Evolutionary conservation across 2,113 vertebrate genomes (phyloP), one percentile per base, ranked within the genome.

Genomic region (Nyctibius bracteatus): DNA sequence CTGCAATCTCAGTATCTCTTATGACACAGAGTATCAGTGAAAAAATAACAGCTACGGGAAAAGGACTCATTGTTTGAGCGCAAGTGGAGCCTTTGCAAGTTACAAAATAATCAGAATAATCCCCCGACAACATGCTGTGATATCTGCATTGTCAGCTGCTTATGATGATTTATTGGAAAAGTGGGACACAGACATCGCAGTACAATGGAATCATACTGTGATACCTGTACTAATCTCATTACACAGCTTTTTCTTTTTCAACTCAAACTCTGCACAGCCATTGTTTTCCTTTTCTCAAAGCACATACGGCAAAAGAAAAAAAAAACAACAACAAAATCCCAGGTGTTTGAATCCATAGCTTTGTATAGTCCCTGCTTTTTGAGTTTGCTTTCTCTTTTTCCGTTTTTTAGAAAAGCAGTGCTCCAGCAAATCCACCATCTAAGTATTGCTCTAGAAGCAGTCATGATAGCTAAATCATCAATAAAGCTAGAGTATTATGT

Each of bases 101-200:
- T 47, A 62, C 61, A 85, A 63, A 94, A 67, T 78, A 73, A 78
- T 62, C 83, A 74, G 55, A 92, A 78, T 86, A 88, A 91, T 88
- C 86, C 65, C 72, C 86, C 86, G 83, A 73, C 86, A 81, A 43
- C 83, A 91, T n/a, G 47, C 86, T 91, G 94, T 0, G 59, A 81
- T 96, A 88, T 92, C 86, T 96, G 91, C 83, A 88, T 95, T 97
- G 91, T 92, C 95, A 95, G 89, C 81, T 95, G 75, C 67, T 95
- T 97, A 96, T 83, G 83, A 80, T 70, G 67, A 96, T 78, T 89
- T 94, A 86, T 47, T 84, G 68, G 83, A 81, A 86, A 74, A 84
- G 19, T 78, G 83, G 81, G 86, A 96, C 55, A 63, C 0, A 0
- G 63, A 70, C 66, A 88, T 54, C 62, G 59, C 72, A 90, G 80